Evolutionary conservation across 2,113 vertebrate genomes (phyloP).

Genomic region (Vicugna pacos): DNA sequence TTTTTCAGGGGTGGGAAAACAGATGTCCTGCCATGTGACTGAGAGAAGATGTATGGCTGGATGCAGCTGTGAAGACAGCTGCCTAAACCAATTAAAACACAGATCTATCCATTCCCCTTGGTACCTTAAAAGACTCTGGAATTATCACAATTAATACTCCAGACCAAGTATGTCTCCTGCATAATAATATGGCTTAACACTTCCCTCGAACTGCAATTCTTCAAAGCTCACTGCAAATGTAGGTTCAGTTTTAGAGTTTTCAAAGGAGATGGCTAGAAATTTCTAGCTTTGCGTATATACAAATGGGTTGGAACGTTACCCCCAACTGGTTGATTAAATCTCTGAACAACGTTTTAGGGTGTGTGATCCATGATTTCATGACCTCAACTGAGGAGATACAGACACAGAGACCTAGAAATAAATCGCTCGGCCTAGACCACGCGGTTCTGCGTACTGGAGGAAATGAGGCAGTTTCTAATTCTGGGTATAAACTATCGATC

Average conservation of each 20-base stretch:
- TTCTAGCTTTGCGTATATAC: background rate
- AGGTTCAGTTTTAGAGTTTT: background rate
- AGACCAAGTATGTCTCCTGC: slow-evolving; percentile 41
- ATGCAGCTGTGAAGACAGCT: slow-evolving; percentile 79
- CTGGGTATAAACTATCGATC: background rate
- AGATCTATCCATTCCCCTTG: slow-evolving; percentile 75
- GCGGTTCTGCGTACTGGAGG: background rate
- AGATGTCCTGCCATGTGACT: slow-evolving; percentile 82
- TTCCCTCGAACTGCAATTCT: background rate
- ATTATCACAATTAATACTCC: slow-evolving; percentile 73
- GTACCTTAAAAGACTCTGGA: slow-evolving; percentile 55
- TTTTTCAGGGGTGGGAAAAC: slow-evolving; percentile 73
- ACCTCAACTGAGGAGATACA: background rate
- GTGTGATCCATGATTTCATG: background rate
- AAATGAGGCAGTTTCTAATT: background rate
- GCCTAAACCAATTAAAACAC: slow-evolving; percentile 77
- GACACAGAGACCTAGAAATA: background rate
- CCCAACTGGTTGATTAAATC: slow-evolving; percentile 14
- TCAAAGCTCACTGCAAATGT: slow-evolving; percentile 45
- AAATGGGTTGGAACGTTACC: background rate
- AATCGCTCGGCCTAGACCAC: background rate
- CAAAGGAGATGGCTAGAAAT: background rate
- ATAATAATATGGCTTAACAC: slow-evolving; percentile 39
- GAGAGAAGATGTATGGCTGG: slow-evolving; percentile 72
- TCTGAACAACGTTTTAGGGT: background rate